phyloP scores from a whole-genome alignment of 2,888 invertebrate genomes.

The Elegia similella region DNA sequence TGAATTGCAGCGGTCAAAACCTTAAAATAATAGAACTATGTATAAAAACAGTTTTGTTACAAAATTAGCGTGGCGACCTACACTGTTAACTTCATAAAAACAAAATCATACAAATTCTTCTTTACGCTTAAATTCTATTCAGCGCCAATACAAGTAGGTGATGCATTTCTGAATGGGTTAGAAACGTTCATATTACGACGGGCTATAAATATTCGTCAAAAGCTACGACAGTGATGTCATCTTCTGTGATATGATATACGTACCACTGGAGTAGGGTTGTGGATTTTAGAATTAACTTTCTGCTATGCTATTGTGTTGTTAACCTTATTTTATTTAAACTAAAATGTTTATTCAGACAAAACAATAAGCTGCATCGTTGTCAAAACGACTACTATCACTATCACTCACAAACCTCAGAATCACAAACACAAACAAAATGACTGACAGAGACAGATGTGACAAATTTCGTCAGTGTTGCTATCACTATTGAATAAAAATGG shows the following conservation, averaged over 20 bases:
- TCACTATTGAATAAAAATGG: no score
- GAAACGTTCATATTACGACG: neutral
- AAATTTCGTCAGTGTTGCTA: no score
- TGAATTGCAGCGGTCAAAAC: slow-evolving; percentile 5
- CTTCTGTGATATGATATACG: neutral
- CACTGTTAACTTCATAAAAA: no score
- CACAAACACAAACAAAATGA: no score
- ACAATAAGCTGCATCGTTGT: neutral
- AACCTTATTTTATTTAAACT: neutral
- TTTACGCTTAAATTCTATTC: neutral
- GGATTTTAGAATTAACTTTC: neutral
- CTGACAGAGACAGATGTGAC: no score
- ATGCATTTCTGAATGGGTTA: neutral
- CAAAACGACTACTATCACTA: no score
- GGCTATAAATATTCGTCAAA: neutral
- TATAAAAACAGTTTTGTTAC: neutral
- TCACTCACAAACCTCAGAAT: no score
- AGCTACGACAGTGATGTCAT: neutral
- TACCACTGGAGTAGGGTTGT: neutral
- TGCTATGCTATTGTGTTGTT: neutral
- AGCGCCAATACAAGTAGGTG: neutral
- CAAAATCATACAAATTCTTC: no score
- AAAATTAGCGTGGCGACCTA: neutral
- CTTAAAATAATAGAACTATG: neutral
- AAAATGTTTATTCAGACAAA: neutral